phyloP scores from a whole-genome alignment of 2,888 invertebrate species.

The Phortica okadai region DNA sequence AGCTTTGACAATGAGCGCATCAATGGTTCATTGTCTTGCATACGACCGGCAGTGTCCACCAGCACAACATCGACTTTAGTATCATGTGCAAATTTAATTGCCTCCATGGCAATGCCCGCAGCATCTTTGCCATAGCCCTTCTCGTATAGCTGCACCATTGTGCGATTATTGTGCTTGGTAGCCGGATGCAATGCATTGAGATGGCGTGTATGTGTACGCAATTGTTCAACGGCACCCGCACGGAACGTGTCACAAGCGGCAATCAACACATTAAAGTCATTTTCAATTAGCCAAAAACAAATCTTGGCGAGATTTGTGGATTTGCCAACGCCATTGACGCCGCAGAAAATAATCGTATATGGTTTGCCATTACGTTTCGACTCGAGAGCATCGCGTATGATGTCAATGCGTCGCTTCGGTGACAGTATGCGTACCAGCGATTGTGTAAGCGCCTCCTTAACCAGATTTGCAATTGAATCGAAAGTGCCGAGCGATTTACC shows the following conservation, averaged over 20 bases:
- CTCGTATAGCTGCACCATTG: slow-evolving; percentile 97
- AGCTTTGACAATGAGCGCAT: slow-evolving; percentile 98
- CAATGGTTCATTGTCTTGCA: slow-evolving; percentile 99
- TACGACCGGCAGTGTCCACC: slow-evolving; percentile 99
- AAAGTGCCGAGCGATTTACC: slow-evolving; percentile 96
- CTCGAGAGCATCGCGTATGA: slow-evolving; percentile 96
- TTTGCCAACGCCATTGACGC: slow-evolving; percentile 99
- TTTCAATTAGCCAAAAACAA: slow-evolving; percentile 99
- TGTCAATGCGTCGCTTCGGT: slow-evolving; percentile 95
- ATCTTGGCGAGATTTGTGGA: slow-evolving; percentile 99
- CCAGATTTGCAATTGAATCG: slow-evolving; percentile 91
- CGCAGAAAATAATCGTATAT: slow-evolving; percentile 97
- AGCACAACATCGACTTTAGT: slow-evolving; percentile 91
- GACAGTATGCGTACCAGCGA: slow-evolving; percentile 95
- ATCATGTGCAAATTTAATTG: slow-evolving; percentile 92
- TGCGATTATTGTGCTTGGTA: slow-evolving; percentile 81
- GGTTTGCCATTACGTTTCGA: slow-evolving; percentile 90
- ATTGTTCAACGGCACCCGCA: slow-evolving; percentile 98
- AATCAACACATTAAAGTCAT: slow-evolving; percentile 95
- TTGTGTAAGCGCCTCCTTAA: slow-evolving; percentile 91
- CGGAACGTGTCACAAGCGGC: slow-evolving; percentile 99
- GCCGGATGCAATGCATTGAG: slow-evolving; percentile 95
- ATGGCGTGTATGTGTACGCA: slow-evolving; percentile 94
- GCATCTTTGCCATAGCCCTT: slow-evolving; percentile 99
- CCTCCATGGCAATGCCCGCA: slow-evolving; percentile 98